These are phyloP conservation scores for Drosophila prolongata DNA, from an alignment of 2,888 invertebrate genomes.

Conservation along the genomic window DNA sequence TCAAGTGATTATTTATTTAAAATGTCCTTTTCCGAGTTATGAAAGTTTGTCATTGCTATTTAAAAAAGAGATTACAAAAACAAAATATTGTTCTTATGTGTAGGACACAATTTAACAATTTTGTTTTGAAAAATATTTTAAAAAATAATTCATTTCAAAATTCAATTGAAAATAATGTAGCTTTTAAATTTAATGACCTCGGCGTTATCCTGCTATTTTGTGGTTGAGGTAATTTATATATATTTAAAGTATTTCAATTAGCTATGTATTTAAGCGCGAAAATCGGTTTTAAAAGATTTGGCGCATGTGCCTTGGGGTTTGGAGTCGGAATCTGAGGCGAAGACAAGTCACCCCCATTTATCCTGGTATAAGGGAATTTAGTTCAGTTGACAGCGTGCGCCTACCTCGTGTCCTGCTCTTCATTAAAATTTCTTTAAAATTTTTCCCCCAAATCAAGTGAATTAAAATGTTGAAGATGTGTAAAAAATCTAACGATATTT, in stretches of 20 bases:
- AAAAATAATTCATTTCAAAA: no score
- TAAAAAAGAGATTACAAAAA: no score
- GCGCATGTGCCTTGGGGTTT: slow-evolving; percentile 53
- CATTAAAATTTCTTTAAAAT: slow-evolving; percentile 38
- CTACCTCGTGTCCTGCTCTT: slow-evolving; percentile 59
- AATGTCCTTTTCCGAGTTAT: no score
- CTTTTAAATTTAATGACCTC: no score
- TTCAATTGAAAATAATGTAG: no score
- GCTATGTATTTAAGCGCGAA: slow-evolving; percentile 36
- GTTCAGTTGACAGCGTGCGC: slow-evolving; percentile 76
- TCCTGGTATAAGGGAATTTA: slow-evolving; percentile 67
- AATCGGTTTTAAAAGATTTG: slow-evolving; percentile 6
- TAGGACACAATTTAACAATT: no score
- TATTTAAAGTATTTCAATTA: background rate
- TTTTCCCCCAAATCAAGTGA: slow-evolving; percentile 21
- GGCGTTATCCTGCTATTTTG: no score
- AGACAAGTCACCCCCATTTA: slow-evolving; percentile 49
- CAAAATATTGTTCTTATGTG: no score
- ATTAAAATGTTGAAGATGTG: slow-evolving; percentile 12
- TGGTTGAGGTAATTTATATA: no score
- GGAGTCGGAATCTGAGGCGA: slow-evolving; percentile 21
- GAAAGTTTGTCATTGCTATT: no score
- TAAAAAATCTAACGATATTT: background rate
- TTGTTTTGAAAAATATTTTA: no score
- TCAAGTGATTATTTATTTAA: no score